Evolutionary conservation across 2,113 vertebrate species (phyloP), one percentile per base, ranked within the genome.

Genomic region (Craseonycteris thonglongyai): DNA sequence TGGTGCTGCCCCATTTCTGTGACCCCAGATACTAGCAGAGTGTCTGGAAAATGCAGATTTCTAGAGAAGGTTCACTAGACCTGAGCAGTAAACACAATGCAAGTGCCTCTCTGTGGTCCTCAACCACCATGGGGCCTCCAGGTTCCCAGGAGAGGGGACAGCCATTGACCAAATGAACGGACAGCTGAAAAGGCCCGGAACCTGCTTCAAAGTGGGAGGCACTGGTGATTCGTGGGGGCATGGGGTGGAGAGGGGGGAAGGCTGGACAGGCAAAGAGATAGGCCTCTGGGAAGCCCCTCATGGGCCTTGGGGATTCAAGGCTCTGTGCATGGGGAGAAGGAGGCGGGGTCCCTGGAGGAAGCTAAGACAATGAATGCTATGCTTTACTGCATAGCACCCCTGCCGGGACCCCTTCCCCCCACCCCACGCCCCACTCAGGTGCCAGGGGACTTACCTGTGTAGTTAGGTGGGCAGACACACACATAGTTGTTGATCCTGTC

Each of bases 401-500:
- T 1, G 7, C 33, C n/a, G n/a, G n/a, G n/a, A n/a, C n/a, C n/a
- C n/a, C n/a, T n/a, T n/a, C 16, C 9, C 0, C 0, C 19, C 4
- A 1, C 35, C 15, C 10, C 28, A 2, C 24, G 0, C 10, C 16
- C 10, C 4, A 0, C 22, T 7, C 4, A 1, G 7, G 4, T 0
- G 0, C 21, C 8, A 1, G 5, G 15, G 4, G 19, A 6, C 59
- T 96, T 97, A 99, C 99, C 99, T 97, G 98, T 98, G 98, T 99
- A 99, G 97, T 99, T 99, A 5, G 99, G 99, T 1, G 98, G 98
- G 91, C 99, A 99, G 91, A 99, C 72, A 56, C 99, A 99, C 88
- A 98, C 99, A 21, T 99, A 99, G 98, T 99, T 99, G 98, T 99
- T 99, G 98, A 99, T 98, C 47, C 99, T 99, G 18, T 99, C 99